These are phyloP conservation scores for Manduca sexta DNA, from an alignment of 1,140 invertebrate species.

Conservation along the genomic window DNA sequence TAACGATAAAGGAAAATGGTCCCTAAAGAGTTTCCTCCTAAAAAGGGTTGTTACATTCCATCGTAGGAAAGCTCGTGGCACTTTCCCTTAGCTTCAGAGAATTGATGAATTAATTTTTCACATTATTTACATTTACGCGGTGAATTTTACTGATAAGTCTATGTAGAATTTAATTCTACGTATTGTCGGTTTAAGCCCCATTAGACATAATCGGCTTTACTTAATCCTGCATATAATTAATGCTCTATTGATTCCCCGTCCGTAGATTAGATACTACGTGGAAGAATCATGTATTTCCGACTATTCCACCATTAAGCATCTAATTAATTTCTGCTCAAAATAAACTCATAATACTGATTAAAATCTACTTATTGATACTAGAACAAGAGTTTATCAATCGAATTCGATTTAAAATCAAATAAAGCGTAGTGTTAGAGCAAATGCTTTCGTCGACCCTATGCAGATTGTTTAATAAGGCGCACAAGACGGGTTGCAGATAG, in stretches of 20 bases:
- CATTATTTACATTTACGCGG: neutral
- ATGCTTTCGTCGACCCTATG: too few species aligned
- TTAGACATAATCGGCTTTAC: conserved; percentile 1
- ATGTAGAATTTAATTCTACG: too few species aligned
- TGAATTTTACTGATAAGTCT: too few species aligned
- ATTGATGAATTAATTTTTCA: neutral
- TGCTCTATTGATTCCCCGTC: neutral
- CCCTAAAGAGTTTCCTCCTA: neutral
- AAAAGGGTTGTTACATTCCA: neutral
- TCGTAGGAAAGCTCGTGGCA: neutral
- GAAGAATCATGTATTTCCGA: neutral
- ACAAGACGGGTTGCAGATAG: neutral
- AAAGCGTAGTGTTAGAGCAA: too few species aligned
- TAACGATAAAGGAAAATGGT: conserved; percentile 1
- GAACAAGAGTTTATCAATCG: too few species aligned
- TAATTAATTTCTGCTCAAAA: too few species aligned
- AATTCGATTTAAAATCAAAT: too few species aligned
- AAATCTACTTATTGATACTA: too few species aligned
- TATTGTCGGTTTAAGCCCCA: neutral
- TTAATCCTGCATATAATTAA: conserved; percentile 1
- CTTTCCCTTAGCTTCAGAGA: neutral
- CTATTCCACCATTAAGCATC: too few species aligned
- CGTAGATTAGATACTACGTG: neutral
- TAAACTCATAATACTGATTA: too few species aligned
- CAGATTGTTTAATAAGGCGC: too few species aligned